Base-by-base conservation (phyloP, 2,113 vertebrate species). In the Melanocharis versteri region DNA sequence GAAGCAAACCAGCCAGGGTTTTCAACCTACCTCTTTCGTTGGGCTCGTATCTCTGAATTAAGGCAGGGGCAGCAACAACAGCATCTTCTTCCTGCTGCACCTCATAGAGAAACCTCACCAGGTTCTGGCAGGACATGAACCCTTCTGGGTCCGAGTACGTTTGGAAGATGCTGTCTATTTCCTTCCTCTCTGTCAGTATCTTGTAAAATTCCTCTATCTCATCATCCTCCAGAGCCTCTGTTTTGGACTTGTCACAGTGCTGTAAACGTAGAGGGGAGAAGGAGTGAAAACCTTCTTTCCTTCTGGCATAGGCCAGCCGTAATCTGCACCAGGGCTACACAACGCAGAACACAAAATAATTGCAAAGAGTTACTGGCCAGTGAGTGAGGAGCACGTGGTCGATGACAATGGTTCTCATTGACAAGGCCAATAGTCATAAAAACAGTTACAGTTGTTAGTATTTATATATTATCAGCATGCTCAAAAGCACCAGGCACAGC, bases 151-250 rank as follows among this genome's bases (percentile, higher is more conserved):
- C 76, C 0, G 98, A 97, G 4, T 98, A 99, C 4, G 91, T 91
- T 1, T 16, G 66, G 42, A 99, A 99, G 94, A 99, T 98, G 12
- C 70, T 91, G 39, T 99, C 97, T 6, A 99, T 98, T 97, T 99
- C 99, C 35, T 97, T 94, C 18, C 99, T 98, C 7, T 98, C 44
- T 3, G 99, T 99, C 91, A 99, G 98, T 85, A 98, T 97, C 83
- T 98, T 98, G 81, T 99, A 99, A 98, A 99, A 99, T 24, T 96
- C 91, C 91, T 99, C 98, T n/a, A 99, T 99, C 98, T 99, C 99
- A 1, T 98, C 83, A 13, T 98, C 99, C 86, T 99, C 99, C 96
- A 99, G 94, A 33, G 98, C 95, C 50, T 98, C 98, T 17, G 99
- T 99, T 48, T 98, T 97, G 84, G 99, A 99, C 70, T 37, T 98